A percentile compares a stretch with the other conserved stretches of the same genome.
Evolutionary conservation across 2,888 invertebrate genomes (phyloP).

Genomic region (Prostheceraeus crozeri): DNA sequence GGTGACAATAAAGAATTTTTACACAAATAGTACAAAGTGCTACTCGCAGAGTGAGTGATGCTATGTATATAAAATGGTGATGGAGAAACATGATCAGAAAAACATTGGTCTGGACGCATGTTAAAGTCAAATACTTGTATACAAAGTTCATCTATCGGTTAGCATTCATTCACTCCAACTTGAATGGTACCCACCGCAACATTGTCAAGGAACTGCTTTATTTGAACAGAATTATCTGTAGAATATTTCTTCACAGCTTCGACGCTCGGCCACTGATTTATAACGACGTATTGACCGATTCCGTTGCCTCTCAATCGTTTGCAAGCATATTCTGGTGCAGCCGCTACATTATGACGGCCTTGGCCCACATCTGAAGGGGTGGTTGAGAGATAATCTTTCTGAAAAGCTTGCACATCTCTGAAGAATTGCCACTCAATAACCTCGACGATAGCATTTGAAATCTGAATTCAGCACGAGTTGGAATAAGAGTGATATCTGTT

Average conservation of each 20-base stretch:
- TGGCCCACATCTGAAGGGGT: conserved; percentile 7
- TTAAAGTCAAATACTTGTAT: no score
- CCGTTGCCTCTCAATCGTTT: conserved; percentile 27
- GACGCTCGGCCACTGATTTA: conserved; percentile 35
- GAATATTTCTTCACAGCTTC: conserved; percentile 32
- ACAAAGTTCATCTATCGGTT: no score
- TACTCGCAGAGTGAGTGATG: no score
- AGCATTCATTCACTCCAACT: conserved; percentile 34
- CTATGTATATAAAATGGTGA: no score
- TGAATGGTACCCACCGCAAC: conserved; percentile 28
- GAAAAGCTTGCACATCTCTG: conserved; percentile 28
- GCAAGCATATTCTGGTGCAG: conserved; percentile 35
- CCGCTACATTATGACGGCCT: conserved; percentile 33
- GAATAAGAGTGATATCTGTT: conserved; percentile 32
- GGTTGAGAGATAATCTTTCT: conserved; percentile 32
- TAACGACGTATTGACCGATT: conserved; percentile 34
- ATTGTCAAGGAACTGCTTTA: conserved; percentile 22
- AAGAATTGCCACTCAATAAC: conserved; percentile 34
- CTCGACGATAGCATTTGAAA: conserved; percentile 32
- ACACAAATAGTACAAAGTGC: no score
- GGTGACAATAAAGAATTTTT: no score
- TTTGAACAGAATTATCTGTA: conserved; percentile 25
- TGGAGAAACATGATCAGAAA: no score
- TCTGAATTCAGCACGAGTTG: conserved; percentile 32
- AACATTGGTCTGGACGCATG: no score